Conservation (phyloP, 2,113 vertebrate species). For the Dicaeum eximium region DNA sequence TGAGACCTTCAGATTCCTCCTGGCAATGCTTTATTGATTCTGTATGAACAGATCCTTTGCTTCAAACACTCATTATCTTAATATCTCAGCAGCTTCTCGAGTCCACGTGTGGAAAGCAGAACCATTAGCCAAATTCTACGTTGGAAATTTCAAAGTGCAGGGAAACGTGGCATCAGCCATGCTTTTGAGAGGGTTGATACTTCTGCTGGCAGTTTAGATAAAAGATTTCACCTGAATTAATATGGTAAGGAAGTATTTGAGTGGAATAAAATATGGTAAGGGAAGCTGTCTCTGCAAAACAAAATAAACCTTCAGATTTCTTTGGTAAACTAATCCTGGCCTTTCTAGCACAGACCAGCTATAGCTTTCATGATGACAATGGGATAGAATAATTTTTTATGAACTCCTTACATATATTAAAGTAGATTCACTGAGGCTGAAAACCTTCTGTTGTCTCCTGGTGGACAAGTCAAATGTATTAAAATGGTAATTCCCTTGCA, state of each 20-base stretch:
- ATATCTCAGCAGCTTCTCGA: neutral
- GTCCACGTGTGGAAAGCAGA: neutral
- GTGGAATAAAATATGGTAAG: neutral
- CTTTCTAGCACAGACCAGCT: neutral
- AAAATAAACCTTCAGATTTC: neutral
- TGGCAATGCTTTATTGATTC: neutral
- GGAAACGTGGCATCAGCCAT: neutral
- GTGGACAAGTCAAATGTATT: conserved; percentile 60
- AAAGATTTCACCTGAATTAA: neutral
- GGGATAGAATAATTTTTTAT: conserved; percentile 1
- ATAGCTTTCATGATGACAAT: neutral
- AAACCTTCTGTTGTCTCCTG: conserved; percentile 53
- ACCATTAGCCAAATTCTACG: neutral
- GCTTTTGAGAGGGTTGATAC: neutral
- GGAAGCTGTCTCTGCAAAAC: neutral
- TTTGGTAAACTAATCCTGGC: neutral
- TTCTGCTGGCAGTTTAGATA: neutral
- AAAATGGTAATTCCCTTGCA: conserved; percentile 68
- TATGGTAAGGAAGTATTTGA: neutral
- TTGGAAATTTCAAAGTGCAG: neutral
- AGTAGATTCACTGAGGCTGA: conserved; percentile 60
- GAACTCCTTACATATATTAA: conserved; percentile 56
- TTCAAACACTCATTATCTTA: conserved; percentile 21
- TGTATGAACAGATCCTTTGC: conserved; percentile 13
- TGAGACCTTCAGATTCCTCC: neutral